Percentiles rank a stretch among this genome's conserved stretches.
phyloP scores from a whole-genome alignment of 2,113 vertebrate genomes.

The Axis porcinus region DNA sequence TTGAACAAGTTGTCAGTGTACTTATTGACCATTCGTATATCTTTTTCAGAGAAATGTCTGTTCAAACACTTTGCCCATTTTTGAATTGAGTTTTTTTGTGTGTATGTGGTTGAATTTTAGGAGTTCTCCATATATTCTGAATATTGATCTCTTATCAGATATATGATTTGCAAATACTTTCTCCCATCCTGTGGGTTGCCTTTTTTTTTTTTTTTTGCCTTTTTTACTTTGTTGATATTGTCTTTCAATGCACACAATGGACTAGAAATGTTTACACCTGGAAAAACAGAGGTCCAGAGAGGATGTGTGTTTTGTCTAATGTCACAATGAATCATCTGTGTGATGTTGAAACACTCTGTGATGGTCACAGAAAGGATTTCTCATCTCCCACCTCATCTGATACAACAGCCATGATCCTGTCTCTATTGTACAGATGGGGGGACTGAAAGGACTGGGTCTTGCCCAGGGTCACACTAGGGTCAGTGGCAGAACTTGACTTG shows the following conservation, averaged over 20 bases:
- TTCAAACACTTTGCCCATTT: neutral
- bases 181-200: neutral
- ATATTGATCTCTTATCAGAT: neutral
- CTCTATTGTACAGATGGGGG: neutral
- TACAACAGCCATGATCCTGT: neutral
- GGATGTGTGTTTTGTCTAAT: neutral
- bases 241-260: neutral
- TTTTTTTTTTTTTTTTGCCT: neutral
- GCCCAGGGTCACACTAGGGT: neutral
- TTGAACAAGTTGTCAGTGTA: neutral
- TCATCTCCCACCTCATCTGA: neutral
- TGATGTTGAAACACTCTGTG: neutral
- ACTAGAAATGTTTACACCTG: neutral
- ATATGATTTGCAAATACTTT: neutral
- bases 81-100: neutral
- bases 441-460: neutral
- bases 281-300: neutral
- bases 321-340: neutral
- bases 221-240: neutral
- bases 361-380: neutral
- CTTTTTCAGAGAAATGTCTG: neutral
- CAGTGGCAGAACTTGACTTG: neutral
- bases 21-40: neutral
- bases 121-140: neutral
- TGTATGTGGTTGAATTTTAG: neutral